These are phyloP conservation scores for Neotoma lepida DNA, from an alignment of 2,113 vertebrate genomes.

Conservation along the genomic window DNA sequence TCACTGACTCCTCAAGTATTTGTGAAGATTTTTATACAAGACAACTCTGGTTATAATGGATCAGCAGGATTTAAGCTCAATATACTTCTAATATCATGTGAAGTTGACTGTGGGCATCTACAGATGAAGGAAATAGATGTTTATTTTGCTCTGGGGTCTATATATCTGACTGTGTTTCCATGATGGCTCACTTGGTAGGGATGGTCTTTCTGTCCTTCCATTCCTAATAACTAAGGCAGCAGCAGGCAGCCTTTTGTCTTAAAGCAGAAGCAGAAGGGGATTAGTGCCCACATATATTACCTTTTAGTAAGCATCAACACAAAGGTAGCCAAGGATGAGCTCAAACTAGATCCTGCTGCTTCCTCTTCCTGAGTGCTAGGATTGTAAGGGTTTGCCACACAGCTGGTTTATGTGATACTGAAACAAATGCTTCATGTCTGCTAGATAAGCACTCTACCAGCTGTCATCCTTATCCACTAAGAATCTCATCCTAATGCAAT, in stretches of 20 bases:
- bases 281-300: not conserved
- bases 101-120: not conserved
- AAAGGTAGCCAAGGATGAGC: not conserved
- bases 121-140: not conserved
- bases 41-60: not conserved
- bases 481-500: not conserved
- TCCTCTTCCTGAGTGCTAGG: not conserved
- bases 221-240: not conserved
- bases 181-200: too few relatives aligned
- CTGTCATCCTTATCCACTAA: not conserved
- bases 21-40: not conserved
- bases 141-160: not conserved
- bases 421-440: not conserved
- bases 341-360: not conserved
- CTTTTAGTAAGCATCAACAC: not conserved
- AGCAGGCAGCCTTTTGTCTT: not conserved
- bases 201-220: not conserved
- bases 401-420: not conserved
- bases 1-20: not conserved
- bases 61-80: not conserved
- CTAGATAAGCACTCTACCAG: not conserved
- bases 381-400: not conserved
- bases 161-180: not conserved
- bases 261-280: not conserved
- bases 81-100: not conserved